These are phyloP conservation scores for Acipenser oxyrinchus DNA, from an alignment of 2,797 vertebrate genomes.

Conservation along the genomic window DNA sequence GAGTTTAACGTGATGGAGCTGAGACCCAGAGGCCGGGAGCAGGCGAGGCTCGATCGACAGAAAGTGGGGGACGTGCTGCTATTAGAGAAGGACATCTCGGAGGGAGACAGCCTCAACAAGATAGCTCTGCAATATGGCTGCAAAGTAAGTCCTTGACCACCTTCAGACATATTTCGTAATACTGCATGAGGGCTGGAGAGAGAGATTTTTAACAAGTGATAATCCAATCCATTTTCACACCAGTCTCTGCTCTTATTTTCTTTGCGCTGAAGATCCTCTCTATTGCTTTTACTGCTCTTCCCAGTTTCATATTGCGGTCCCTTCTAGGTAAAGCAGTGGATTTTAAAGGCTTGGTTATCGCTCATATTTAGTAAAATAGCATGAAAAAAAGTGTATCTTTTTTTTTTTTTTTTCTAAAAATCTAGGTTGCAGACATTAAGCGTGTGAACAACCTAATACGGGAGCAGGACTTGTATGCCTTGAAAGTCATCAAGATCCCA, in stretches of 20 bases:
- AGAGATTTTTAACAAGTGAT: background rate
- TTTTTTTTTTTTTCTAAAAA: slow-evolving; percentile 24
- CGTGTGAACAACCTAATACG: slow-evolving; percentile 82
- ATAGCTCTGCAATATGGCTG: slow-evolving; percentile 88
- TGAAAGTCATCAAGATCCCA: slow-evolving; percentile 86
- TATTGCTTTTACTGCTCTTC: too few species aligned
- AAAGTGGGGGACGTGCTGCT: slow-evolving; percentile 51
- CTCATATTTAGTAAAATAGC: background rate
- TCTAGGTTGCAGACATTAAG: slow-evolving; percentile 87
- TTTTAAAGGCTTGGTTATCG: background rate
- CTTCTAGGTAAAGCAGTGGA: too few species aligned
- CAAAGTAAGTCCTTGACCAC: slow-evolving; percentile 60
- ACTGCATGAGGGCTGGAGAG: background rate
- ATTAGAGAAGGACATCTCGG: slow-evolving; percentile 65
- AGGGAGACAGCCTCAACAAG: slow-evolving; percentile 81
- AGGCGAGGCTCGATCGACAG: slow-evolving; percentile 25
- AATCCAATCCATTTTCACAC: background rate
- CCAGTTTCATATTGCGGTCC: too few species aligned
- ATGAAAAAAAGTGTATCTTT: slow-evolving; percentile 12
- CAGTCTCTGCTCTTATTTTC: background rate
- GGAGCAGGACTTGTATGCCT: slow-evolving; percentile 85
- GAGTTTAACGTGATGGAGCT: slow-evolving; percentile 59
- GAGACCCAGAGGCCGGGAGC: slow-evolving; percentile 49
- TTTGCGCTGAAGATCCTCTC: background rate
- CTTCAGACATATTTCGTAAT: background rate